Evolutionary conservation across 1,140 invertebrate species (phyloP).

Genomic region (Pomacea maculata): DNA sequence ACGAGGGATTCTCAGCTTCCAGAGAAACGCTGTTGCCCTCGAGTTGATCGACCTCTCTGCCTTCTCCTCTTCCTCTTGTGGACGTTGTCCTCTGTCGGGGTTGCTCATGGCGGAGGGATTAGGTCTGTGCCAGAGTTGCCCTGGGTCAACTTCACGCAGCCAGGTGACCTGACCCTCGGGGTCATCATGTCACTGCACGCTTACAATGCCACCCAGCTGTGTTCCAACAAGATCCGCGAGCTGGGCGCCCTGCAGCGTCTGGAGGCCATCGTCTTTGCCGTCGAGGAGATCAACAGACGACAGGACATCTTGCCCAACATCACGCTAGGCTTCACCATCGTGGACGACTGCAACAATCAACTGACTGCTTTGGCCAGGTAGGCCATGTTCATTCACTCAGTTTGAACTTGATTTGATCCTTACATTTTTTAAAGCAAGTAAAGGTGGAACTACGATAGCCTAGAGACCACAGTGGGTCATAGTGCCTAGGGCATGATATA

Average conservation of each 20-base stretch:
- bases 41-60: background rate
- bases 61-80: background rate
- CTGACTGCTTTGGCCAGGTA: slow-evolving; percentile 81
- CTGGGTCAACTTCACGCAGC: background rate
- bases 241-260: slow-evolving; percentile 74
- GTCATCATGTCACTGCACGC: slow-evolving; percentile 18
- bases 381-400: slow-evolving; percentile 71
- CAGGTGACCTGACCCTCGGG: slow-evolving; percentile 15
- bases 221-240: slow-evolving; percentile 8
- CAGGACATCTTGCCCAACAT: slow-evolving; percentile 69
- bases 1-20: too few relatives aligned
- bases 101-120: background rate
- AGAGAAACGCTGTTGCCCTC: background rate
- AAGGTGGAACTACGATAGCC: too few relatives aligned
- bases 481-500: too few relatives aligned
- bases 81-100: background rate
- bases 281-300: slow-evolving; percentile 77
- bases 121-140: background rate
- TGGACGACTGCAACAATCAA: slow-evolving; percentile 80
- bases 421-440: too few relatives aligned
- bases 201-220: background rate
- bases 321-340: slow-evolving; percentile 75
- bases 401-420: too few relatives aligned
- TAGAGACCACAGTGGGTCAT: too few relatives aligned
- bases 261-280: slow-evolving; percentile 81